These are phyloP conservation scores for Sebastes iracundus DNA, from an alignment of 2,797 vertebrate species.

Conservation along the genomic window DNA sequence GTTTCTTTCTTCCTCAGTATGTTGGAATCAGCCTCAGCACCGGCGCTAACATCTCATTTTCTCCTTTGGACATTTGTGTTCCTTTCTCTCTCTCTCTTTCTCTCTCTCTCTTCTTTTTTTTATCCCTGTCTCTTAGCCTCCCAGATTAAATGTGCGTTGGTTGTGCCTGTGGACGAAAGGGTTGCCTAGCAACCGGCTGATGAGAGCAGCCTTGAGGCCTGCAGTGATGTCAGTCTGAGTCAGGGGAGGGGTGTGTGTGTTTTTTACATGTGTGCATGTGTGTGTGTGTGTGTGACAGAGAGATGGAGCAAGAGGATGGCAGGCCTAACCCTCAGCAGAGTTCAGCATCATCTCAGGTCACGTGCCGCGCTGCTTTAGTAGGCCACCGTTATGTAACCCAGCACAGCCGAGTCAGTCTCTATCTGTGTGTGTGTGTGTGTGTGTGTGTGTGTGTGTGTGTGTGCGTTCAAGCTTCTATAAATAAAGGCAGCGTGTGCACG, in stretches of 20 bases:
- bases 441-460: slow-evolving; percentile 25
- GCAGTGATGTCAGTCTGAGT: slow-evolving; percentile 66
- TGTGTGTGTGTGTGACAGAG: neutral
- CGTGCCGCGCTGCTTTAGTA: slow-evolving; percentile 71
- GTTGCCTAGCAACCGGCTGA: slow-evolving; percentile 82
- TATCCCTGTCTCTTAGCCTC: slow-evolving; percentile 51
- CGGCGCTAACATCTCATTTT: slow-evolving; percentile 4
- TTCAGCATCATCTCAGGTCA: slow-evolving; percentile 75
- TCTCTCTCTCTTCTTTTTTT: slow-evolving; percentile 19
- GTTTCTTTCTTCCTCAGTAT: slow-evolving; percentile 3
- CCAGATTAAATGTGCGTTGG: slow-evolving; percentile 75
- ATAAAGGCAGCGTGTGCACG: slow-evolving; percentile 46
- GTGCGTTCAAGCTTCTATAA: slow-evolving; percentile 53
- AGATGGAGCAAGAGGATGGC: slow-evolving; percentile 34
- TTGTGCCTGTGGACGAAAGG: slow-evolving; percentile 75
- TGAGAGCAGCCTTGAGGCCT: slow-evolving; percentile 74
- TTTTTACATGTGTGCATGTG: neutral
- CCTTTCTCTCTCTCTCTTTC: neutral
- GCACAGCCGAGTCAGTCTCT: slow-evolving; percentile 34
- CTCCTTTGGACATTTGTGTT: slow-evolving; percentile 32
- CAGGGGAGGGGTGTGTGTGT: slow-evolving; percentile 33
- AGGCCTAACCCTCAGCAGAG: slow-evolving; percentile 65
- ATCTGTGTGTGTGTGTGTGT: slow-evolving; percentile 17
- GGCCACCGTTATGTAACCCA: slow-evolving; percentile 74
- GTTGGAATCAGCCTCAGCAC: slow-evolving; percentile 2